A percentile compares a stretch with the other conserved stretches of the same genome.
Evolutionary conservation across 2,888 invertebrate genomes (phyloP).

Genomic region (Scrobipalpa atriplicella): DNA sequence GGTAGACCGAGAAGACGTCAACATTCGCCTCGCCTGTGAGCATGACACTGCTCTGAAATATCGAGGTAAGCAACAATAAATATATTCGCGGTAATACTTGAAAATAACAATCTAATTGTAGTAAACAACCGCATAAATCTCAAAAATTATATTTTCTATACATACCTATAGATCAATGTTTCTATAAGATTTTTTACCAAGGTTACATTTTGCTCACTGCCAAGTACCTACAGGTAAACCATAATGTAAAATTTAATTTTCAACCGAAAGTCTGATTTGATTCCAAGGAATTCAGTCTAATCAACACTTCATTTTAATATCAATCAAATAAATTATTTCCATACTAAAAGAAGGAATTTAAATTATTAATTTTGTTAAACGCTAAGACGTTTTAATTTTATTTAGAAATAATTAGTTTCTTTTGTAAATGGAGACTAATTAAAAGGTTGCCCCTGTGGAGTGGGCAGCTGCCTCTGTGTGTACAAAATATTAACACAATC

Average conservation of each 20-base stretch:
- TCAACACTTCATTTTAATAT: conserved; percentile 2
- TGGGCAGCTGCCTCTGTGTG: neutral
- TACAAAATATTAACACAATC: conserved; percentile 1
- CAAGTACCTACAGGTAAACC: neutral
- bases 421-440: conserved; percentile 26
- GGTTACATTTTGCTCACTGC: neutral
- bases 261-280: neutral
- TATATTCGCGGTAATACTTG: too few relatives aligned
- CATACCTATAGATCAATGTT: too few relatives aligned
- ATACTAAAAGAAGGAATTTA: conserved; percentile 15
- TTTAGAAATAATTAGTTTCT: conserved; percentile 26
- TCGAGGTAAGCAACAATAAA: too few relatives aligned
- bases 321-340: conserved; percentile 14
- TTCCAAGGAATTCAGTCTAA: neutral
- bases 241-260: neutral
- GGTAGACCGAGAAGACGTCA: too few relatives aligned
- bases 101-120: too few relatives aligned
- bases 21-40: too few relatives aligned
- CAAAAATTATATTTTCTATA: too few relatives aligned
- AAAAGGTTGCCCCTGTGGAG: conserved; percentile 24
- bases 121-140: too few relatives aligned
- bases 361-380: conserved; percentile 7
- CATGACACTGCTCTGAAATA: too few relatives aligned
- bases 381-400: conserved; percentile 18
- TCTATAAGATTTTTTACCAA: too few relatives aligned